Evolutionary conservation across 2,888 invertebrate genomes (phyloP).

Genomic region (Muschampia plurimacula): DNA sequence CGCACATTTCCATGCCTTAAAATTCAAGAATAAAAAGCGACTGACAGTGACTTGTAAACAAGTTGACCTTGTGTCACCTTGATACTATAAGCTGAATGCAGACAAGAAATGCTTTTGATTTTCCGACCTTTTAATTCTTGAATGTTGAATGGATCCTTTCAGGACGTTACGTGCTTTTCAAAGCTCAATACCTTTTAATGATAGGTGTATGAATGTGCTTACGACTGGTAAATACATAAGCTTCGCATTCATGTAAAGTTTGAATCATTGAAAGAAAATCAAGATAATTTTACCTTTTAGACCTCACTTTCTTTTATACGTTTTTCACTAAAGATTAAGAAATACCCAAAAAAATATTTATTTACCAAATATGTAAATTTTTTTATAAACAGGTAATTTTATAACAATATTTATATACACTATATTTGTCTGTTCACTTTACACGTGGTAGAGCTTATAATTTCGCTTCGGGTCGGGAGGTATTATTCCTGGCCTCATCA

Average conservation of each 20-base stretch:
- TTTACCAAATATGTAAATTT: too few relatives aligned
- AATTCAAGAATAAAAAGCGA: slow-evolving; percentile 62
- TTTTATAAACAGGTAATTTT: too few relatives aligned
- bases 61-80: slow-evolving; percentile 69
- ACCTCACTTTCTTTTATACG: too few relatives aligned
- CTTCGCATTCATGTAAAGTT: not conserved
- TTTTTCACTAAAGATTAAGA: too few relatives aligned
- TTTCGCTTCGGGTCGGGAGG: too few relatives aligned
- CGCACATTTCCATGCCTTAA: slow-evolving; percentile 68
- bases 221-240: not conserved
- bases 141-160: slow-evolving; percentile 22
- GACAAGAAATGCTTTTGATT: slow-evolving; percentile 22
- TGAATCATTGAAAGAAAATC: not conserved
- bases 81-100: slow-evolving; percentile 46
- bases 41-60: slow-evolving; percentile 63
- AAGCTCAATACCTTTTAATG: slow-evolving; percentile 1
- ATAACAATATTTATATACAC: too few relatives aligned
- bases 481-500: too few relatives aligned
- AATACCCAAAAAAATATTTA: too few relatives aligned
- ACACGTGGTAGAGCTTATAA: too few relatives aligned
- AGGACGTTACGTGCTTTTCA: slow-evolving; percentile 5
- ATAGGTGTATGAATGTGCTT: not conserved
- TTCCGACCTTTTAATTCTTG: slow-evolving; percentile 22
- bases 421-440: too few relatives aligned
- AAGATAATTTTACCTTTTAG: too few relatives aligned